Conservation (phyloP, 2,888 invertebrate species). For the Portevinia maculata region DNA sequence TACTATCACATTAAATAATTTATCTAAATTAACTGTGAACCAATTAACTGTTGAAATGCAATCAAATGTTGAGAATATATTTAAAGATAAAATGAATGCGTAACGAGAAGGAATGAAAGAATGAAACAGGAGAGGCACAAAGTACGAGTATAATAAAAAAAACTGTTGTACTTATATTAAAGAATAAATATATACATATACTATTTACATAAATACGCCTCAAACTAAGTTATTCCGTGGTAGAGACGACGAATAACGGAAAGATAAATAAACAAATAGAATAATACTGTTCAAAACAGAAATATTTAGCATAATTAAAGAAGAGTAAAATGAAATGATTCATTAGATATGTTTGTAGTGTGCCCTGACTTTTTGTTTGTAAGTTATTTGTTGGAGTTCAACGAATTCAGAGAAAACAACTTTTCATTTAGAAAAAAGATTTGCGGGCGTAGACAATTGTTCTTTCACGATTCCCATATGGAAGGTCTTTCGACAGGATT, state of each 20-base stretch:
- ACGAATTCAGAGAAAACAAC: background rate
- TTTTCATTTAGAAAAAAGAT: background rate
- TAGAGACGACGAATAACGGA: constrained; percentile 3
- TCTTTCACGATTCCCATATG: no score
- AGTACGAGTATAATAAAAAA: constrained; percentile 65
- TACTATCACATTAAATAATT: constrained; percentile 62
- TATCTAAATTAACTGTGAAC: constrained; percentile 65
- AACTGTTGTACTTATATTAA: constrained; percentile 66
- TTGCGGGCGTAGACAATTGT: no score
- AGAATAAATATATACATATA: constrained; percentile 48
- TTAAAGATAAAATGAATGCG: constrained; percentile 26
- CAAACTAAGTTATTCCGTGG: constrained; percentile 58
- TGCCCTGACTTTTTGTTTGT: constrained; percentile 35
- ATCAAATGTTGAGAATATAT: constrained; percentile 61
- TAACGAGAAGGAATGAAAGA: constrained; percentile 22
- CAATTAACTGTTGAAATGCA: constrained; percentile 66
- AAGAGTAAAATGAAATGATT: constrained; percentile 33
- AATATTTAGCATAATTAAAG: constrained; percentile 63
- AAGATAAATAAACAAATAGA: constrained; percentile 41
- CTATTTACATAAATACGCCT: constrained; percentile 66
- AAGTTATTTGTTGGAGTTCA: background rate
- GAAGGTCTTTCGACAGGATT: no score
- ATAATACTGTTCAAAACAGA: constrained; percentile 50
- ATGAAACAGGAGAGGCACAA: constrained; percentile 42
- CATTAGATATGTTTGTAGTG: constrained; percentile 19